phyloP scores from a whole-genome alignment of 2,113 vertebrate genomes.

The Ochotona curzoniae region DNA sequence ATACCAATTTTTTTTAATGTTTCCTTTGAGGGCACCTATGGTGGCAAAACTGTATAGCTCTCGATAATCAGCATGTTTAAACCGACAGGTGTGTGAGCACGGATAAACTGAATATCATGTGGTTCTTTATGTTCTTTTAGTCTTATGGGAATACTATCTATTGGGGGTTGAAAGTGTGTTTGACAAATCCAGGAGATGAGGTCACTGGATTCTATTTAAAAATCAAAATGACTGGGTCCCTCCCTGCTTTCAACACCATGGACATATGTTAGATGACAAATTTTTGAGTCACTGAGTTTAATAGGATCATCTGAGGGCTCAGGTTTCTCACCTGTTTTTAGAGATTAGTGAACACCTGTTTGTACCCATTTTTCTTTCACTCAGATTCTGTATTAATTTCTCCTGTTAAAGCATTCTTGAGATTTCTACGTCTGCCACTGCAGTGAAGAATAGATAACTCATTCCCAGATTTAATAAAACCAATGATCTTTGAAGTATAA shows the following conservation, averaged over 20 bases:
- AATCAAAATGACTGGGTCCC: conserved; percentile 50
- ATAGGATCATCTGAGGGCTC: conserved; percentile 46
- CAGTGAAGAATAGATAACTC: conserved; percentile 62
- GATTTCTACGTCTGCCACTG: conserved; percentile 17
- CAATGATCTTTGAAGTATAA: conserved; percentile 44
- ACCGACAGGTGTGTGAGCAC: not conserved
- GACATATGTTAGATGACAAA: conserved; percentile 57
- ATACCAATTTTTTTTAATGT: conserved; percentile 19
- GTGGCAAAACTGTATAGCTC: not conserved
- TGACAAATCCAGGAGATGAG: conserved; percentile 38
- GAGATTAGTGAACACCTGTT: conserved; percentile 78
- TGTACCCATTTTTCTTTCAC: conserved; percentile 8
- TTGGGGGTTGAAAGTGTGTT: conserved; percentile 6
- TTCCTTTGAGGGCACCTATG: not conserved
- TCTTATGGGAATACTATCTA: not conserved
- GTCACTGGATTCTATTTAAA: conserved; percentile 46
- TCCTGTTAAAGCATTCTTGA: conserved; percentile 70
- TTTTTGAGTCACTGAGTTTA: conserved; percentile 69
- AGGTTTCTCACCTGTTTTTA: conserved; percentile 72
- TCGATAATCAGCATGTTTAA: not conserved
- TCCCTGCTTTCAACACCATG: conserved; percentile 14
- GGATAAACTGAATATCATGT: not conserved
- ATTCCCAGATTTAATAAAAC: conserved; percentile 11
- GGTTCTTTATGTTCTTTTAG: not conserved
- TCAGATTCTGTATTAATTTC: conserved; percentile 50